Conservation (phyloP, 92 coral and sea anemone genomes). For the Scolanthus callimorphus region DNA sequence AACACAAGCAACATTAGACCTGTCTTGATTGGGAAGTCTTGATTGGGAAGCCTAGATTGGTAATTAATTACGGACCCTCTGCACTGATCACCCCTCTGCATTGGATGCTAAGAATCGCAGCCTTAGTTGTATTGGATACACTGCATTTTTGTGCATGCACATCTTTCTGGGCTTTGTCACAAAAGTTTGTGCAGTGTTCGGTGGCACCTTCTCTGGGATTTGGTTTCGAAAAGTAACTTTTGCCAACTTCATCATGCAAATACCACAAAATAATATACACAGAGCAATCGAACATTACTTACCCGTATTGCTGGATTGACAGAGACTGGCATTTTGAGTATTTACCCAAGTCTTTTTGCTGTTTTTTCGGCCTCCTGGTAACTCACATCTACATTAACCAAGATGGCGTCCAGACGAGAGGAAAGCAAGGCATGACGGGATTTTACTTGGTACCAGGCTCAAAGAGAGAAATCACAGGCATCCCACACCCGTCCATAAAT, state of each 20-base stretch:
- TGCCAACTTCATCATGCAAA: neutral
- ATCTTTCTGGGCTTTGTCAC: no score
- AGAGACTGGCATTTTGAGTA: constrained; percentile 72
- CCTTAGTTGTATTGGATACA: neutral
- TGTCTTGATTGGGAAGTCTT: no score
- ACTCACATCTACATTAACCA: constrained; percentile 22
- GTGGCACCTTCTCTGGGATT: no score
- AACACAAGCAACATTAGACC: no score
- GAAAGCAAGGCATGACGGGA: neutral
- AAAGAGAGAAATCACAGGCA: neutral
- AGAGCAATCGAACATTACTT: constrained; percentile 5
- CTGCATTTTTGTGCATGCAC: no score
- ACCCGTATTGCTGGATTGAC: constrained; percentile 60
- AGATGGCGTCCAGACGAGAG: constrained; percentile 68
- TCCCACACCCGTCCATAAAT: no score
- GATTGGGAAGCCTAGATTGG: no score
- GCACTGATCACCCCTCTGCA: no score
- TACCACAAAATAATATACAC: neutral
- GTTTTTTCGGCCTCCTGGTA: neutral
- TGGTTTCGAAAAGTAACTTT: no score
- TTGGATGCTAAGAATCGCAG: neutral
- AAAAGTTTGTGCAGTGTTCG: no score
- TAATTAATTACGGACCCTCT: no score
- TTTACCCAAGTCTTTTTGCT: neutral
- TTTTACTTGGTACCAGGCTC: neutral